Evolutionary conservation across 2,888 invertebrate species (phyloP).

Genomic region (Eristalis arbustorum): DNA sequence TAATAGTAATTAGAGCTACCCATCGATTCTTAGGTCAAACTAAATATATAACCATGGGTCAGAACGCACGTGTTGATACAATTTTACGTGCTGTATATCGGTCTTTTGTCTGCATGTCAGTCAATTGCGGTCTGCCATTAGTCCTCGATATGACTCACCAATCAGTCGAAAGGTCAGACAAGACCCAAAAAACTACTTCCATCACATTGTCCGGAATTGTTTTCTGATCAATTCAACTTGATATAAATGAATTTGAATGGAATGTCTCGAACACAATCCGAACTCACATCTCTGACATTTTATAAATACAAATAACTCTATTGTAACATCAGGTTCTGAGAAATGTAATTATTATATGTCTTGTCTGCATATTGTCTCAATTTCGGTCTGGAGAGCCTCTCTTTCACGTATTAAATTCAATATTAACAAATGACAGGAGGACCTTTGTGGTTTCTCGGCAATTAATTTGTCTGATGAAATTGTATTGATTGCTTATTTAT

Average conservation of each 20-base stretch:
- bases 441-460: constrained; percentile 5
- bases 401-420: constrained; percentile 27
- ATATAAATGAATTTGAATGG: not conserved
- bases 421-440: constrained; percentile 13
- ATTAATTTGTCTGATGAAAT: not conserved
- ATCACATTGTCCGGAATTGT: not conserved
- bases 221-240: not conserved
- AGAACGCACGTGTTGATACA: not conserved
- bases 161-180: not conserved
- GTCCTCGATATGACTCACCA: not conserved
- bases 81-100: not conserved
- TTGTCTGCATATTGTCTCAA: not conserved
- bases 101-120: not conserved
- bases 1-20: too few relatives aligned
- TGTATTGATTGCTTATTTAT: constrained; percentile 32
- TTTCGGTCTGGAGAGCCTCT: not conserved
- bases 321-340: not conserved
- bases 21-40: too few relatives aligned
- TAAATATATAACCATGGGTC: too few relatives aligned
- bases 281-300: not conserved
- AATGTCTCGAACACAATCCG: not conserved
- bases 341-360: not conserved
- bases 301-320: not conserved
- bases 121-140: not conserved
- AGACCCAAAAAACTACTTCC: not conserved